Evolutionary conservation across 2,113 vertebrate species (phyloP).

Genomic region (Rhynchopsitta pachyrhyncha): DNA sequence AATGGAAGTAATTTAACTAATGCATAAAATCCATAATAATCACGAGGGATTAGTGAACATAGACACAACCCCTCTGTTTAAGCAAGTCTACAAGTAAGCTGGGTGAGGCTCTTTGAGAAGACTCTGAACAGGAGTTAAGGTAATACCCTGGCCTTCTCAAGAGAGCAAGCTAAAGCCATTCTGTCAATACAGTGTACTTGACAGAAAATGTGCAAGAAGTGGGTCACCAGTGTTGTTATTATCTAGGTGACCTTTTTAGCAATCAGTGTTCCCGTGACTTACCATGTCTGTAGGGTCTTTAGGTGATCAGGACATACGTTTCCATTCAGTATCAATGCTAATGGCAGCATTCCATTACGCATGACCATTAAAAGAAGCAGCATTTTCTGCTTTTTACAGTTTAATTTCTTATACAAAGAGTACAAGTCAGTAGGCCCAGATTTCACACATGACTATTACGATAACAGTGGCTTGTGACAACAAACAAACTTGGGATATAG

Average conservation of each 20-base stretch:
- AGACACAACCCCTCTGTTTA: background rate
- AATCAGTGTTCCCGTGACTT: background rate
- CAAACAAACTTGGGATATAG: background rate
- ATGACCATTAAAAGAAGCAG: background rate
- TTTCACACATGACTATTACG: background rate
- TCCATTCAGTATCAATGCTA: background rate
- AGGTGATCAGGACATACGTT: background rate
- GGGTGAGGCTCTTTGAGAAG: background rate
- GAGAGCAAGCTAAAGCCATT: fast-evolving
- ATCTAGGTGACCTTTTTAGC: background rate
- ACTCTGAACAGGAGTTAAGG: background rate
- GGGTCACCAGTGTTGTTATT: background rate
- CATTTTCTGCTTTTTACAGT: background rate
- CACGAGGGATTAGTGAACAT: background rate
- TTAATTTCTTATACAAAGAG: background rate
- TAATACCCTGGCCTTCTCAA: background rate
- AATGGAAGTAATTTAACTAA: background rate
- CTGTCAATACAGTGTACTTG: background rate
- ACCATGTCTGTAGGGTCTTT: fast-evolving
- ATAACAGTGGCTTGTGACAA: background rate
- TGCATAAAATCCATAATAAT: background rate
- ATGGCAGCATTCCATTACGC: background rate
- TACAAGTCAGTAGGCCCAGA: background rate
- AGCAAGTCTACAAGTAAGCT: background rate
- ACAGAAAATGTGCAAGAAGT: background rate